A percentile compares a stretch with the other conserved stretches of the same genome.
Evolutionary conservation across 2,113 vertebrate species (phyloP).

Genomic region (Asarcornis scutulata): DNA sequence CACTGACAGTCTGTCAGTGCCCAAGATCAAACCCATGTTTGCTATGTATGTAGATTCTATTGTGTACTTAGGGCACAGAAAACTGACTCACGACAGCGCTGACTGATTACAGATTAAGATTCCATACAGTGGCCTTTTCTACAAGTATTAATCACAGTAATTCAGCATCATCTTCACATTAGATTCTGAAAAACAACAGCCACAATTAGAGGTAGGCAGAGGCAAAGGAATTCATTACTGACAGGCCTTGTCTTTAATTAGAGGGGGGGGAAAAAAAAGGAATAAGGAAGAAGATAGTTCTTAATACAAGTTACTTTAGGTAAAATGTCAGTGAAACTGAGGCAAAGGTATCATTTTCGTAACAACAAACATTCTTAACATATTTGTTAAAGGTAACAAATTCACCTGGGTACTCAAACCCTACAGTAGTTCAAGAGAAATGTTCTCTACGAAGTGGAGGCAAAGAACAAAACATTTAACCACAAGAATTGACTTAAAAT

Average conservation of each 20-base stretch:
- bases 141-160: background rate
- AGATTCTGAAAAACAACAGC: background rate
- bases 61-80: background rate
- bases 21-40: background rate
- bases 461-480: background rate
- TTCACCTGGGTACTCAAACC: background rate
- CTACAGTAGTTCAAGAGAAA: background rate
- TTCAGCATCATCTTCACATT: background rate
- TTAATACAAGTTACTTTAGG: background rate
- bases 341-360: accelerated
- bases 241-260: background rate
- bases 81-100: background rate
- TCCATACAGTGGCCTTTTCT: background rate
- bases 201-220: background rate
- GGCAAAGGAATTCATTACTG: background rate
- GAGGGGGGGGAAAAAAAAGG: background rate
- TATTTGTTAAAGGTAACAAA: background rate
- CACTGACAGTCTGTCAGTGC: background rate
- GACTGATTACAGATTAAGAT: background rate
- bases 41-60: background rate
- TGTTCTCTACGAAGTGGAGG: background rate
- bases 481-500: background rate
- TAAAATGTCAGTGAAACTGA: background rate
- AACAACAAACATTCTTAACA: background rate
- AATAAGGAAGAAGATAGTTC: background rate